Percentiles rank a stretch among this genome's conserved stretches.
Evolutionary conservation across 2,888 invertebrate genomes (phyloP).

Genomic region (Rhynchonema sp.): DNA sequence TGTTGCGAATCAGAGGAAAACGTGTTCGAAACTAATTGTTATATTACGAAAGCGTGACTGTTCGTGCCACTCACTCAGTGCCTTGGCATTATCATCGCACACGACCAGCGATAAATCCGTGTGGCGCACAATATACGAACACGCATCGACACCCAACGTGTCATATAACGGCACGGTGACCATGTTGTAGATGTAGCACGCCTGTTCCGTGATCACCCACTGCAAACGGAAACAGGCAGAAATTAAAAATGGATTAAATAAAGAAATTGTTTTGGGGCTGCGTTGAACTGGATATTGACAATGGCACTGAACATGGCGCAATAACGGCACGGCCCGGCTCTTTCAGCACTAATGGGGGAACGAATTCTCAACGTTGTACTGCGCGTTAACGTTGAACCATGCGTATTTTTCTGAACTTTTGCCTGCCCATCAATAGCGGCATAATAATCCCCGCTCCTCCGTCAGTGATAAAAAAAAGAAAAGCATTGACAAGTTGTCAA

Average conservation of each 20-base stretch:
- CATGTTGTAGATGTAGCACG: constrained; percentile 75
- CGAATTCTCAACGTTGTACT: no score
- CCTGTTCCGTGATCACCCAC: constrained; percentile 87
- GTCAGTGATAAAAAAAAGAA: no score
- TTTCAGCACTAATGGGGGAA: no score
- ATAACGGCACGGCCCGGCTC: not conserved
- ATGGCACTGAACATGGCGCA: not conserved
- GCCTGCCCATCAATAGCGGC: no score
- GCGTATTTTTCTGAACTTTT: no score
- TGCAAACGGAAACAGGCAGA: constrained; percentile 4
- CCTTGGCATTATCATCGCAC: constrained; percentile 18
- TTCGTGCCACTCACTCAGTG: constrained; percentile 14
- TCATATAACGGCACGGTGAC: constrained; percentile 88
- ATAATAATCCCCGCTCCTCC: no score
- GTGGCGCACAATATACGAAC: constrained; percentile 43
- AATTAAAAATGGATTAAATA: not conserved
- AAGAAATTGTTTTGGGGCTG: not conserved
- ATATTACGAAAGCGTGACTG: no score
- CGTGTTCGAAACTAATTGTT: no score
- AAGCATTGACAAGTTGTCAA: no score
- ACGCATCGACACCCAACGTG: constrained; percentile 84
- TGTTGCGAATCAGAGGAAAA: no score
- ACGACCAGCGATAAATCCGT: constrained; percentile 20
- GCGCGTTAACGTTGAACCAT: no score
- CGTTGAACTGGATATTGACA: no score